phyloP scores from a whole-genome alignment of 2,797 vertebrate genomes.

The Acanthornis magna region DNA sequence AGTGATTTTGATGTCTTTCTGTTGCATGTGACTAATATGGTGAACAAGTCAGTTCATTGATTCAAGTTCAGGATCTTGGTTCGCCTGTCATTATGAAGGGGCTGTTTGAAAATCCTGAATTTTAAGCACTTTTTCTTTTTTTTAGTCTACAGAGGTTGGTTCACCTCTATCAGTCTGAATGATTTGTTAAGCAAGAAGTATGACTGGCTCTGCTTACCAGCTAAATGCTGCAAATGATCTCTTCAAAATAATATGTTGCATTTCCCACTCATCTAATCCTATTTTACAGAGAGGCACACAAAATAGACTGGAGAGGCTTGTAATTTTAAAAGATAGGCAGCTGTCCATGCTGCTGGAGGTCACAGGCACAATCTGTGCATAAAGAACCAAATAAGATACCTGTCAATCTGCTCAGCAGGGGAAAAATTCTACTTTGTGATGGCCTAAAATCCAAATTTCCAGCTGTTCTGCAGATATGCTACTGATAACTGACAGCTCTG shows the following conservation, averaged over 20 bases:
- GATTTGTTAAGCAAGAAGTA: constrained; percentile 28
- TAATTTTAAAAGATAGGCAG: constrained; percentile 53
- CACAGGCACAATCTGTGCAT: background rate
- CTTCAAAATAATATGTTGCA: background rate
- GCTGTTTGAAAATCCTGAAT: constrained; percentile 5
- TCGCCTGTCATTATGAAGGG: background rate
- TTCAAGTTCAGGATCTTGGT: background rate
- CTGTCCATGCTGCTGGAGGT: constrained; percentile 14
- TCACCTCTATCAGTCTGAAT: background rate
- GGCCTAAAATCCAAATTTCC: constrained; percentile 14
- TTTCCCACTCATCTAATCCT: background rate
- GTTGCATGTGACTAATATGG: constrained; percentile 35
- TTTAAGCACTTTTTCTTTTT: background rate
- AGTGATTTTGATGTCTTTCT: constrained; percentile 38
- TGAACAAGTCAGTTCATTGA: constrained; percentile 44
- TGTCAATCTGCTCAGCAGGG: constrained; percentile 36
- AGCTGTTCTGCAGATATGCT: background rate
- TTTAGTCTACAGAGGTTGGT: background rate
- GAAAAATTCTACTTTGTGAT: background rate
- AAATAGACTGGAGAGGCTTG: background rate
- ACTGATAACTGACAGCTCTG: constrained; percentile 2
- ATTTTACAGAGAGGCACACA: background rate
- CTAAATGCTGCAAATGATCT: constrained; percentile 15
- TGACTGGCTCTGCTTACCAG: background rate
- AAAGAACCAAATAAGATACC: constrained; percentile 46